Conservation (phyloP, 2,797 vertebrate genomes). For the Scomberomorus guttatus region DNA sequence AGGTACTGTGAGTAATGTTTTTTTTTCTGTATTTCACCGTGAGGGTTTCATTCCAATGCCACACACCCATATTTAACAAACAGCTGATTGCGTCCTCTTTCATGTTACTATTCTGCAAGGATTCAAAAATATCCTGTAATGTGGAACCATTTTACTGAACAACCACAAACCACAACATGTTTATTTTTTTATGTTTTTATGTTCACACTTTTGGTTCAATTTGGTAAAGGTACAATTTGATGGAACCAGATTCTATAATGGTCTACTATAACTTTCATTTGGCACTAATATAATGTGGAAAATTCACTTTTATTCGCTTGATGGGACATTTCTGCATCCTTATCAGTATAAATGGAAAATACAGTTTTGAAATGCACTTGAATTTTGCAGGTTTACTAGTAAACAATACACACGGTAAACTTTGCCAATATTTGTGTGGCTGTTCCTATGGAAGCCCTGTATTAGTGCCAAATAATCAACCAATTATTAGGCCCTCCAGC, state of each 20-base stretch:
- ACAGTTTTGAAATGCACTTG: neutral
- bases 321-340: too few relatives aligned
- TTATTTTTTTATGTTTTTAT: too few relatives aligned
- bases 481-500: too few relatives aligned
- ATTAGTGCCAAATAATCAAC: too few relatives aligned
- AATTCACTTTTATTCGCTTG: neutral
- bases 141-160: conserved; percentile 4
- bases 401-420: neutral
- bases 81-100: conserved; percentile 17
- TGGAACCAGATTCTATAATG: neutral
- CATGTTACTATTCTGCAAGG: neutral
- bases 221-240: neutral
- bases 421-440: too few relatives aligned
- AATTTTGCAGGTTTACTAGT: neutral
- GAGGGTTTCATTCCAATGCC: conserved; percentile 39
- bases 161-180: too few relatives aligned
- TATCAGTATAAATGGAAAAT: neutral
- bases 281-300: neutral
- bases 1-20: conserved; percentile 34
- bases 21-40: conserved; percentile 31
- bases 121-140: conserved; percentile 9
- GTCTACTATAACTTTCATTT: neutral
- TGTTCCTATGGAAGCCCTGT: too few relatives aligned
- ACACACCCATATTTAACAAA: conserved; percentile 19
- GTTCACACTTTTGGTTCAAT: neutral